Evolutionary conservation across 2,888 invertebrate species (phyloP).

Genomic region (Entomobrya proxima): DNA sequence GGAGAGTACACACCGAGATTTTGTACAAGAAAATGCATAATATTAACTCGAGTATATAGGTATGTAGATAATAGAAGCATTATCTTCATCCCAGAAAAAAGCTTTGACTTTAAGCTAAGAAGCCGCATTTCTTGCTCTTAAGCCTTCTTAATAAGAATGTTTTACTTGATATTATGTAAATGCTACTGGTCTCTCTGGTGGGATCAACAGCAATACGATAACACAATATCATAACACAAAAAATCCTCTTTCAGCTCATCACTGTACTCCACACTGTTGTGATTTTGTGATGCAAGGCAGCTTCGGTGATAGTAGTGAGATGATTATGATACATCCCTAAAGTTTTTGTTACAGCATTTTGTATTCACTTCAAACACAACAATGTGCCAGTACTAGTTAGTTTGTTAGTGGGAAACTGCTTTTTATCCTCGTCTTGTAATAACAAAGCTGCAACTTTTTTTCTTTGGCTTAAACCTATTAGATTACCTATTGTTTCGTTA

Average conservation of each 20-base stretch:
- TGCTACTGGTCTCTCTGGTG: slow-evolving; percentile 5
- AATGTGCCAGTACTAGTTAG: slow-evolving; percentile 24
- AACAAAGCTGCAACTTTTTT: slow-evolving; percentile 3
- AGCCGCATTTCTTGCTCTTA: slow-evolving; percentile 31
- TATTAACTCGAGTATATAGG: too few relatives aligned
- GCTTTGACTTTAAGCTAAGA: not conserved
- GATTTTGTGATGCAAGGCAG: not conserved
- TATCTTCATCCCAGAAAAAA: slow-evolving; percentile 1
- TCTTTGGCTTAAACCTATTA: not conserved
- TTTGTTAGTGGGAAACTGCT: not conserved
- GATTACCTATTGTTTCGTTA: slow-evolving; percentile 18
- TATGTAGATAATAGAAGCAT: too few relatives aligned
- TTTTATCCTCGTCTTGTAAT: slow-evolving; percentile 19
- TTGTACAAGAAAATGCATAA: too few relatives aligned
- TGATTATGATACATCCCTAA: not conserved
- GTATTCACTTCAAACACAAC: not conserved
- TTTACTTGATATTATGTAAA: not conserved
- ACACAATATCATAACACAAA: not conserved
- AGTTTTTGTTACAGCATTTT: not conserved
- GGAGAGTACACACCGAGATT: too few relatives aligned
- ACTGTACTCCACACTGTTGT: too few relatives aligned
- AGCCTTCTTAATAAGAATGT: not conserved
- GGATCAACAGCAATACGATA: not conserved
- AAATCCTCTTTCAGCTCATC: not conserved
- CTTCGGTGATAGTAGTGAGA: not conserved